Percentiles rank a stretch among this genome's conserved stretches.
These are phyloP conservation scores for Sprattus sprattus DNA, from an alignment of 2,113 vertebrate species.

Conservation along the genomic window DNA sequence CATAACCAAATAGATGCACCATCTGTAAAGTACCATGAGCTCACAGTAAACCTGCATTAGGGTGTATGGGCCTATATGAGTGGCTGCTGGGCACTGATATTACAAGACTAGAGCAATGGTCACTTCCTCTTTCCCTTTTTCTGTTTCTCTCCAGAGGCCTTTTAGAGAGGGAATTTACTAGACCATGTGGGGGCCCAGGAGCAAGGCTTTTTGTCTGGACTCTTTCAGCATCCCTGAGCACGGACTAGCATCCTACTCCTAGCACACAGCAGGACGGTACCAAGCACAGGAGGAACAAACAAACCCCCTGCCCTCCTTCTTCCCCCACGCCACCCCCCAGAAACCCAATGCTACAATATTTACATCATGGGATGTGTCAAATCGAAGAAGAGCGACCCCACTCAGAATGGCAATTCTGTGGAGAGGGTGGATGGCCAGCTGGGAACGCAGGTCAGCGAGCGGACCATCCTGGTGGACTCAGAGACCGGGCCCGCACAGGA, in stretches of 20 bases:
- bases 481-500: constrained; percentile 52
- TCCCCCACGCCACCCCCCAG: constrained; percentile 18
- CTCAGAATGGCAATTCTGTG: constrained; percentile 61
- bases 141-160: constrained; percentile 30
- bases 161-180: constrained; percentile 46
- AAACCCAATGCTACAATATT: constrained; percentile 55
- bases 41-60: background rate
- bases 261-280: constrained; percentile 45
- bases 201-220: constrained; percentile 28
- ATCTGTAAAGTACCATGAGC: background rate
- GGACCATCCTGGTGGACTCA: constrained; percentile 61
- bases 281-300: constrained; percentile 13
- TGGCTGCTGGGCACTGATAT: too few species aligned
- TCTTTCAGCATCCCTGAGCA: constrained; percentile 31
- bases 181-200: constrained; percentile 29
- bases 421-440: constrained; percentile 53
- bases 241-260: constrained; percentile 66
- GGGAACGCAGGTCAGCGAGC: constrained; percentile 60
- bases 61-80: background rate
- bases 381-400: constrained; percentile 80
- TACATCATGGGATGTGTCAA: constrained; percentile 92
- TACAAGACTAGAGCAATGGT: background rate
- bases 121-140: constrained; percentile 17
- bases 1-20: background rate
- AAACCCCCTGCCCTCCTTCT: background rate